Evolutionary conservation across 1,140 invertebrate species (phyloP).

Genomic region (Pseudachorutes palmiensis): DNA sequence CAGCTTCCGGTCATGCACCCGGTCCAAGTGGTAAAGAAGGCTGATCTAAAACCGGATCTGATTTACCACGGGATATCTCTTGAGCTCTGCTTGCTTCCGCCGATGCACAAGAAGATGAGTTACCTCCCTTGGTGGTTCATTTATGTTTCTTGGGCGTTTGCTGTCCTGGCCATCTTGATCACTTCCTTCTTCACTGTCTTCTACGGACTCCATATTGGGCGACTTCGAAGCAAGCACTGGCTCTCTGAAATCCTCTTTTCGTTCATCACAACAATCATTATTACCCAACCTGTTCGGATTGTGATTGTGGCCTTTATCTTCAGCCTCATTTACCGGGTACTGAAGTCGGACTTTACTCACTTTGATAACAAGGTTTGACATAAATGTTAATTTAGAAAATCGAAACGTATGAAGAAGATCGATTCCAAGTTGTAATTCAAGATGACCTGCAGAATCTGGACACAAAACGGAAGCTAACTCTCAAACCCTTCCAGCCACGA

Average conservation of each 20-base stretch:
- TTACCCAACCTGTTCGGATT: conserved; percentile 1
- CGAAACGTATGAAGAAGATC: not conserved
- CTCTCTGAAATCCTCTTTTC: not conserved
- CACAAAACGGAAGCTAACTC: not conserved
- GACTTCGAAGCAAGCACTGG: not conserved
- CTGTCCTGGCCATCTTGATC: not conserved
- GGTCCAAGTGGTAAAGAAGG: not conserved
- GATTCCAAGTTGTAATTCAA: not conserved
- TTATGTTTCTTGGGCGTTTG: not conserved
- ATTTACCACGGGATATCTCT: not conserved
- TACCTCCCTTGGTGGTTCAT: conserved; percentile 3
- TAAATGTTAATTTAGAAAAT: conserved; percentile 5
- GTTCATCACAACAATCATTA: not conserved
- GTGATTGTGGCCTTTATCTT: not conserved
- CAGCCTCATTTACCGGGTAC: not conserved
- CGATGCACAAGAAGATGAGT: not conserved
- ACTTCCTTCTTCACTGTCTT: not conserved
- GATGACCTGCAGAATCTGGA: not conserved
- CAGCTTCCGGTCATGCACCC: not conserved
- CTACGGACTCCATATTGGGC: not conserved
- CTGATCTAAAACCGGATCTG: not conserved
- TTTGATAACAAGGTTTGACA: not conserved
- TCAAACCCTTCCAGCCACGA: not conserved
- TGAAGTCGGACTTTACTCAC: not conserved
- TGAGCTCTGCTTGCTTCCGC: not conserved